A percentile compares a stretch with the other conserved stretches of the same genome.
These are phyloP conservation scores for Cyprinodon diabolis DNA, from an alignment of 2,797 vertebrate species.

Conservation along the genomic window DNA sequence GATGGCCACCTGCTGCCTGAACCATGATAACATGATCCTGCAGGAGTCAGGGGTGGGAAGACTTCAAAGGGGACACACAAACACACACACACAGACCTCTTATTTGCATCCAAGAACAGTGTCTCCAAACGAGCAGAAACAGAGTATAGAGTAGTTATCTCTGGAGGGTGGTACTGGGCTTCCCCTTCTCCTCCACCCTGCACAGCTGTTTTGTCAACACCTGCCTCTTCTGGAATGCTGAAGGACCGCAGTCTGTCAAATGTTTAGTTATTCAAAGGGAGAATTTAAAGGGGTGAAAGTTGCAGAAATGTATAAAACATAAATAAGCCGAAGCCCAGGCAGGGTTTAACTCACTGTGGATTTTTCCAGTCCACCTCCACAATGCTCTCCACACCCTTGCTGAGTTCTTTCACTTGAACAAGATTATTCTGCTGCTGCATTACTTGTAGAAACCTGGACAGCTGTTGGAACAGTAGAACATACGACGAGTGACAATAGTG, in stretches of 20 bases:
- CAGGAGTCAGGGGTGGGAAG: constrained; percentile 6
- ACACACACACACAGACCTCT: constrained; percentile 79
- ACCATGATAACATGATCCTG: constrained; percentile 16
- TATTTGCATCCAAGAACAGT: constrained; percentile 89
- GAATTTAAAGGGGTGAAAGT: not conserved
- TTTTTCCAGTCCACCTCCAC: constrained; percentile 95
- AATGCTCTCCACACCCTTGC: constrained; percentile 95
- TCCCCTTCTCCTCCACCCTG: constrained; percentile 77
- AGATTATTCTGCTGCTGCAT: constrained; percentile 93
- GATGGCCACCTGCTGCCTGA: constrained; percentile 23
- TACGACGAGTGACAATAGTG: not conserved
- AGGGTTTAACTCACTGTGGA: constrained; percentile 80
- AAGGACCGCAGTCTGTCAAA: constrained; percentile 84
- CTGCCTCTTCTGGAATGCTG: constrained; percentile 73
- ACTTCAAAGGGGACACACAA: constrained; percentile 38
- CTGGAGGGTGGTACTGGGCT: constrained; percentile 85
- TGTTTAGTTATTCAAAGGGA: constrained; percentile 5
- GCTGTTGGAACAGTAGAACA: constrained; percentile 69
- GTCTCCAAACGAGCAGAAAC: constrained; percentile 87
- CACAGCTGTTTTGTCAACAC: constrained; percentile 41
- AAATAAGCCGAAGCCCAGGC: constrained; percentile 21
- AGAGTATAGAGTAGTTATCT: constrained; percentile 88
- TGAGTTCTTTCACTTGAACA: constrained; percentile 91
- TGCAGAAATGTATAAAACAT: constrained; percentile 21
- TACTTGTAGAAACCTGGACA: constrained; percentile 93